phyloP scores from a whole-genome alignment of 2,888 invertebrate species.

The Drosophila limbata region DNA sequence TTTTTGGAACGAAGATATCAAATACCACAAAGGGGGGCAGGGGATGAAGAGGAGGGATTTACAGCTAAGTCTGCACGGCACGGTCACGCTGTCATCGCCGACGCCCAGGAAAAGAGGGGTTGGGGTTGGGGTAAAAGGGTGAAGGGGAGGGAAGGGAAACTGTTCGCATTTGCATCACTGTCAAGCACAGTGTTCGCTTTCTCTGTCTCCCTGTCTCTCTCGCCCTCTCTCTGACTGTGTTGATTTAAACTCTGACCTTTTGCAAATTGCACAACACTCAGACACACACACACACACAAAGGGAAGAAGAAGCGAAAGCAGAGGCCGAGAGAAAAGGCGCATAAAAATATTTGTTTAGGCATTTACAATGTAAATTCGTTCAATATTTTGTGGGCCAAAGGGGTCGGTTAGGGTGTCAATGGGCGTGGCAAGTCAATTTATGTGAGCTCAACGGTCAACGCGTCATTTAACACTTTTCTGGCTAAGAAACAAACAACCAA shows the following conservation, averaged over 20 bases:
- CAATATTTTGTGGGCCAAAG: constrained; percentile 47
- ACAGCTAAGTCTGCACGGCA: constrained; percentile 38
- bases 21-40: constrained; percentile 12
- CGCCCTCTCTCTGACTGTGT: constrained; percentile 28
- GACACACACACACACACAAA: constrained; percentile 26
- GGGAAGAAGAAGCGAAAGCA: not conserved
- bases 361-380: constrained; percentile 79
- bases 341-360: constrained; percentile 74
- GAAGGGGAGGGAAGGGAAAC: not conserved
- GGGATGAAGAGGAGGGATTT: not conserved
- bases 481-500: constrained; percentile 21
- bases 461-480: constrained; percentile 78
- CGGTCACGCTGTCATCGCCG: constrained; percentile 47
- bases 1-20: constrained; percentile 18
- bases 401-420: not conserved
- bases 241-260: constrained; percentile 69
- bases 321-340: constrained; percentile 14
- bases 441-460: constrained; percentile 61
- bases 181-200: constrained; percentile 40
- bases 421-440: constrained; percentile 74
- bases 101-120: not conserved
- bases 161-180: constrained; percentile 31
- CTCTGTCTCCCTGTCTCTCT: constrained; percentile 12
- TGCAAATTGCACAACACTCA: constrained; percentile 60
- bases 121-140: too few relatives aligned